Evolutionary conservation across 1,140 invertebrate species (phyloP), one percentile per base, ranked within the genome.

Genomic region (Leguminivora glycinivorella): DNA sequence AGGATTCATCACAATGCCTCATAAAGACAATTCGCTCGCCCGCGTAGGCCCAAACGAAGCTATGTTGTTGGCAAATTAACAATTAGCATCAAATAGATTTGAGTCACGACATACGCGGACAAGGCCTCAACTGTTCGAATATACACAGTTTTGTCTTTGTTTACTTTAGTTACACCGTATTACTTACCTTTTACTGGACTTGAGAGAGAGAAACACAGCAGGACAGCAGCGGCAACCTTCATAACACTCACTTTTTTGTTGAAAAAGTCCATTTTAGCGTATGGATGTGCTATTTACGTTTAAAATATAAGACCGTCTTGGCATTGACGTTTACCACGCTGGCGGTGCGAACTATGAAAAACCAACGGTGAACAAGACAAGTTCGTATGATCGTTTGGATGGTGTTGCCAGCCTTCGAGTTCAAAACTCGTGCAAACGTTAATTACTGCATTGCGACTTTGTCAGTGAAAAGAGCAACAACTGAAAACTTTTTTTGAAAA

Each of bases 301-400:
- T 19, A 29, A 29, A 63, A 63, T 52, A 63, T 56, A 58, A n/a
- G 25, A n/a, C 22, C 26, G 58, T 63, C 58, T 63, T 63, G 26
- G 58, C 58, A 63, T 34, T 63, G 58, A 63, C 58, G 25, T 63
- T 63, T 63, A 63, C 58, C 58, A 63, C 58, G 58, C 58, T 63
- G 58, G 58, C 58, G 58, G 25, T 63, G 58, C 26, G 58, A 29
- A 17, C 58, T 26, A 17, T 31, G 29, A 29, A 63, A 17, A 63
- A 63, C 5, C 25, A 63, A 63, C 22, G 24, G 56, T 29, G 56
- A 19, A 22, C 47, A 60, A 60, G 56, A 22, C 47, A 60, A 60
- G 56, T 60, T 60, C 47, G 19, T 17, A 9, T 22, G 17, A 19
- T 52, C 47, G 19, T 7, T 7, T 22, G n/a, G 19, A 17, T n/a